A percentile compares a stretch with the other conserved stretches of the same genome.
phyloP scores from a whole-genome alignment of 2,113 vertebrate species.

The Lycaon pictus region DNA sequence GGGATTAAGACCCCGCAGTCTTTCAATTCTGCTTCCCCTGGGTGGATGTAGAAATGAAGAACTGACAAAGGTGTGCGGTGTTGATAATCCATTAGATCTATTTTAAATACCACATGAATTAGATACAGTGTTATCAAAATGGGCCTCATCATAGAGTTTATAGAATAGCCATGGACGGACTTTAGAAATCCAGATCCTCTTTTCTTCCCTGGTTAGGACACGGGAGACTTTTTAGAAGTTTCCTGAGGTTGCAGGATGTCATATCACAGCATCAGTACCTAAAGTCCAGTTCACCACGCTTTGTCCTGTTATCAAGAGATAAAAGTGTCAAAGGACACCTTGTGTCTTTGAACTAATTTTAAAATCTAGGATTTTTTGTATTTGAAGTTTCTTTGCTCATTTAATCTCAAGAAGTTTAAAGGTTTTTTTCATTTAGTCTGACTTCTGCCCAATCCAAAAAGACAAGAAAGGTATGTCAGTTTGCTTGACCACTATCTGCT shows the following conservation, averaged over 20 bases:
- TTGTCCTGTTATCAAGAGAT: background rate
- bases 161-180: background rate
- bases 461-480: background rate
- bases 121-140: background rate
- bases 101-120: background rate
- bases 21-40: background rate
- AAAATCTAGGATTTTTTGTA: background rate
- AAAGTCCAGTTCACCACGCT: rapidly evolving
- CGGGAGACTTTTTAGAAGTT: background rate
- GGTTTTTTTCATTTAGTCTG: background rate
- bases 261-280: background rate
- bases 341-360: background rate
- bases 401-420: background rate
- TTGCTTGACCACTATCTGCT: background rate
- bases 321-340: background rate
- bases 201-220: background rate
- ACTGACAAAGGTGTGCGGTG: background rate
- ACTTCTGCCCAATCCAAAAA: background rate
- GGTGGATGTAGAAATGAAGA: background rate
- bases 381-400: background rate
- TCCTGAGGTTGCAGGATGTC: too few species aligned
- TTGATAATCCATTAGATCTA: background rate
- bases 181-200: background rate
- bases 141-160: background rate
- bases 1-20: background rate